phyloP scores from a whole-genome alignment of 2,888 invertebrate species.

The Pandemis cinnamomeana region DNA sequence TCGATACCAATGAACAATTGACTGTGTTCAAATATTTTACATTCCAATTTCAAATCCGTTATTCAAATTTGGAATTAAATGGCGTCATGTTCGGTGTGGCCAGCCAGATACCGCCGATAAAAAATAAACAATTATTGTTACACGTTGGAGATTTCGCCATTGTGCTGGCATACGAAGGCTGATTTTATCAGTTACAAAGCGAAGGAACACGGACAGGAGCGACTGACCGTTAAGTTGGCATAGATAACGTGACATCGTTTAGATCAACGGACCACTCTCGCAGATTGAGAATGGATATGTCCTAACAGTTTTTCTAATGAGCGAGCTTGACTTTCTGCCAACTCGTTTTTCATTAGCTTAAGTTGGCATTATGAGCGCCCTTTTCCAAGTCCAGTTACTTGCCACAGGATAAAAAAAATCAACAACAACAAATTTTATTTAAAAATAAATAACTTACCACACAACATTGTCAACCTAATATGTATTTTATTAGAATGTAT shows the following conservation, averaged over 20 bases:
- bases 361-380: neutral
- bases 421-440: too few species aligned
- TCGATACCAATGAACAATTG: conserved; percentile 4
- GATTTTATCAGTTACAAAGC: conserved; percentile 59
- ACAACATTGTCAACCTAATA: too few species aligned
- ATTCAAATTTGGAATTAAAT: conserved; percentile 18
- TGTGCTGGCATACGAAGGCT: conserved; percentile 26
- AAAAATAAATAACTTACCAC: too few species aligned
- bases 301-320: conserved; percentile 42
- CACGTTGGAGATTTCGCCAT: conserved; percentile 12
- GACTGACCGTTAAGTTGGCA: conserved; percentile 73
- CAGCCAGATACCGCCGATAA: neutral
- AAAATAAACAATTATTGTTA: conserved; percentile 20
- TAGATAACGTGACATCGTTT: conserved; percentile 73
- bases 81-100: neutral
- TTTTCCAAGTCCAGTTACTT: neutral
- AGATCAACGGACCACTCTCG: conserved; percentile 50
- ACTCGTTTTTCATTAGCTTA: conserved; percentile 17
- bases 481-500: too few species aligned
- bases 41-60: conserved; percentile 22
- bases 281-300: conserved; percentile 47
- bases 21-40: conserved; percentile 2
- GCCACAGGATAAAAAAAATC: neutral
- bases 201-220: conserved; percentile 60
- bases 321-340: conserved; percentile 17